phyloP scores from a whole-genome alignment of 2,113 vertebrate species.

The Eurypyga helias region DNA sequence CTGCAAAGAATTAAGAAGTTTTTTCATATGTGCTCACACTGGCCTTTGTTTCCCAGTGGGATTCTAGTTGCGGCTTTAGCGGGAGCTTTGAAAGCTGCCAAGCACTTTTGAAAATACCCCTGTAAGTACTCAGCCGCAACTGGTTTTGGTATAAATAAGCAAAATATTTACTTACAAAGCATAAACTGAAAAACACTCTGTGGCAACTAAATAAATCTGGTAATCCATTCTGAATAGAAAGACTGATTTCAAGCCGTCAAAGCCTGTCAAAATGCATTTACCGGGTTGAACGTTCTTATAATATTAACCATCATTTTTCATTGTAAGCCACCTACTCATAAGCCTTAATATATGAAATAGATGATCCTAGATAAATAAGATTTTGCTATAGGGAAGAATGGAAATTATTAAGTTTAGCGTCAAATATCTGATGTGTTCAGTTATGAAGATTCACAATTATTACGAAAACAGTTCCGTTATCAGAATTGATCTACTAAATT shows the following conservation, averaged over 20 bases:
- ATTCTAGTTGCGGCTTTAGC: not conserved
- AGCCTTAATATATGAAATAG: constrained; percentile 40
- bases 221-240: constrained; percentile 36
- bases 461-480: not conserved
- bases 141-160: constrained; percentile 20
- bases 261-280: constrained; percentile 66
- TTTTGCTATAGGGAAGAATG: constrained; percentile 6
- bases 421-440: not conserved
- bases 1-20: constrained; percentile 37
- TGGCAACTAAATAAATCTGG: constrained; percentile 45
- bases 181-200: constrained; percentile 30
- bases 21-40: constrained; percentile 31
- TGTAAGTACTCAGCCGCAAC: constrained; percentile 9
- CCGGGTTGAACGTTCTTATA: not conserved
- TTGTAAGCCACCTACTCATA: constrained; percentile 53
- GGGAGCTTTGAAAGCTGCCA: not conserved
- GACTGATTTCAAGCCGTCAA: constrained; percentile 51
- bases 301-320: constrained; percentile 52
- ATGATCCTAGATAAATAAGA: constrained; percentile 43
- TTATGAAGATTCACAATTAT: constrained; percentile 4
- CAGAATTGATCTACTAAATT: not conserved
- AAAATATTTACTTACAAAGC: constrained; percentile 62
- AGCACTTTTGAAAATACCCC: not conserved
- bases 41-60: constrained; percentile 44
- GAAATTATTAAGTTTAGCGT: not conserved